Evolutionary conservation across 1,140 invertebrate species (phyloP).

Genomic region (Megalopta genalis): DNA sequence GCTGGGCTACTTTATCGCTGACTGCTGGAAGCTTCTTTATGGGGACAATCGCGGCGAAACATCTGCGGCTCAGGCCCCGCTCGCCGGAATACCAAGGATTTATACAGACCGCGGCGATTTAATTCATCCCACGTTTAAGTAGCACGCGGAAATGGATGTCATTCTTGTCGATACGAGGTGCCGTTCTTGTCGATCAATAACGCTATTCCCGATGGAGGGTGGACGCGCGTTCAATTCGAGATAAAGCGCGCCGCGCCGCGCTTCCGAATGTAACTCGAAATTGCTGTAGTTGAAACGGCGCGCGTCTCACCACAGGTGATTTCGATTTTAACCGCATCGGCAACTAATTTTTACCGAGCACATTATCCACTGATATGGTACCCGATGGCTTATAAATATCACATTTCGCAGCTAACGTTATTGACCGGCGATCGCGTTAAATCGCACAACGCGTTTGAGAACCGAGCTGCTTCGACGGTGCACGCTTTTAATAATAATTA

Average conservation of each 20-base stretch:
- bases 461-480: too few species aligned
- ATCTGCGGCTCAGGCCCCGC: constrained; percentile 54
- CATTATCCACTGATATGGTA: not conserved
- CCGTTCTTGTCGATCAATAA: constrained; percentile 58
- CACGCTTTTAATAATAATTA: too few species aligned
- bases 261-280: constrained; percentile 7
- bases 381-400: not conserved
- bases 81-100: constrained; percentile 50
- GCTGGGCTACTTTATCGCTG: constrained; percentile 52
- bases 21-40: constrained; percentile 57
- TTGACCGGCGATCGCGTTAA: too few species aligned
- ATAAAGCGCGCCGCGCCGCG: constrained; percentile 8
- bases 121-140: constrained; percentile 59
- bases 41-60: constrained; percentile 63
- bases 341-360: not conserved
- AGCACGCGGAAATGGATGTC: constrained; percentile 59
- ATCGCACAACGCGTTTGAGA: too few species aligned
- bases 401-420: not conserved
- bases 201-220: constrained; percentile 54
- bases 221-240: constrained; percentile 50
- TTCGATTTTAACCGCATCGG: not conserved
- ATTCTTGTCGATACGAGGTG: constrained; percentile 55
- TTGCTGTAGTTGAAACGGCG: constrained; percentile 4
- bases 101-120: constrained; percentile 51
- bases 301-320: not conserved